Evolutionary conservation across 2,113 vertebrate species (phyloP).

Genomic region (Oostethus manadensis): DNA sequence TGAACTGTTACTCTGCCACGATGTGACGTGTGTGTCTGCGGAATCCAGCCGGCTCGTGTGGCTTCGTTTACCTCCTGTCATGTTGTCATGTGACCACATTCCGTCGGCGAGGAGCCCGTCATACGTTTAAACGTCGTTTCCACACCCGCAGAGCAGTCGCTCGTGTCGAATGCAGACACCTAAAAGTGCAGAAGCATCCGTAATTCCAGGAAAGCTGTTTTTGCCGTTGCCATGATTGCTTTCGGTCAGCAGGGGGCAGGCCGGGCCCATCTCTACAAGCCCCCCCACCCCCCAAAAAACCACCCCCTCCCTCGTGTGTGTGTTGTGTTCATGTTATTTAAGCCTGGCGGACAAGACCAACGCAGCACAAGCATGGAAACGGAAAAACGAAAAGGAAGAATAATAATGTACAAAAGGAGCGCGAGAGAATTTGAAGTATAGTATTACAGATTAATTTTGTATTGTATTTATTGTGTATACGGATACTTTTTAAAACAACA

Average conservation of each 20-base stretch:
- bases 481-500: conserved; percentile 87
- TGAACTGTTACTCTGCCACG: conserved; percentile 61
- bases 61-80: conserved; percentile 16
- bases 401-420: conserved; percentile 76
- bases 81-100: background rate
- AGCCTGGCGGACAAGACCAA: conserved; percentile 72
- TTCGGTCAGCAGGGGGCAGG: conserved; percentile 62
- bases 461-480: conserved; percentile 99
- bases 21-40: conserved; percentile 69
- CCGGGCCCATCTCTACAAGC: conserved; percentile 27
- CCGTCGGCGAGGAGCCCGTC: background rate
- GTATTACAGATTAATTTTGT: conserved; percentile 98
- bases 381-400: conserved; percentile 65
- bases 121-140: background rate
- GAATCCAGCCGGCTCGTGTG: conserved; percentile 38
- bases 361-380: conserved; percentile 69
- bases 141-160: too few species aligned
- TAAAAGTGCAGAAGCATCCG: too few species aligned
- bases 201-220: too few species aligned
- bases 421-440: conserved; percentile 85
- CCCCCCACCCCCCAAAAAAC: too few species aligned
- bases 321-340: conserved; percentile 32
- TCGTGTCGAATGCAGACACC: too few species aligned
- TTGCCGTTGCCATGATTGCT: conserved; percentile 38
- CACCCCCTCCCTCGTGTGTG: conserved; percentile 31